Percentiles rank a stretch among this genome's conserved stretches.
Evolutionary conservation across 2,797 vertebrate genomes (phyloP).

Genomic region (Aphelocoma californica): DNA sequence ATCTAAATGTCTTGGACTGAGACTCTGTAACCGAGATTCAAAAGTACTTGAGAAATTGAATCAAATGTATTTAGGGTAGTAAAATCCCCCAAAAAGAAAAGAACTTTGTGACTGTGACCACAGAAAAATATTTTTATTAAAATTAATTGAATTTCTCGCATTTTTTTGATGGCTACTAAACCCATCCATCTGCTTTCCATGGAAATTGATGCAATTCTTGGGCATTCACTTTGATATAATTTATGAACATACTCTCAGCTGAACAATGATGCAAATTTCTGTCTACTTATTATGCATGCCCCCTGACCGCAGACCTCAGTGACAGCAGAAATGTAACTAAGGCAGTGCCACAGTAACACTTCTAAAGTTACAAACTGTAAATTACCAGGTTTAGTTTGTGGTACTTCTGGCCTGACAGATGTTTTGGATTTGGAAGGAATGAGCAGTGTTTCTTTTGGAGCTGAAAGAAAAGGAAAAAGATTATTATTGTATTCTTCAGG

Average conservation of each 20-base stretch:
- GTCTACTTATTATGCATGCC: not conserved
- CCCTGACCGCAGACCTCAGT: not conserved
- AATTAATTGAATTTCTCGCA: not conserved
- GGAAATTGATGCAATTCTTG: not conserved
- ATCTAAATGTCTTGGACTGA: not conserved
- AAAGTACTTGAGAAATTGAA: not conserved
- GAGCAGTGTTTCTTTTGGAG: constrained; percentile 63
- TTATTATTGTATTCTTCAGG: constrained; percentile 24
- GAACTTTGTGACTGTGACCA: not conserved
- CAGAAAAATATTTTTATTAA: not conserved
- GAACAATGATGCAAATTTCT: not conserved
- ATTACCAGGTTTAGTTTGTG: constrained; percentile 77
- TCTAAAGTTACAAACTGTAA: constrained; percentile 47
- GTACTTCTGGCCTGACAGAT: constrained; percentile 52
- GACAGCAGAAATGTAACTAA: not conserved
- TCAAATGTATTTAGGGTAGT: not conserved
- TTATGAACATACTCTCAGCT: not conserved
- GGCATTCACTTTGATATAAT: not conserved
- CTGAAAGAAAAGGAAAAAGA: constrained; percentile 71
- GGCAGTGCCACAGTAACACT: not conserved
- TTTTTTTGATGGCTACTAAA: not conserved
- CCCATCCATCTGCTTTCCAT: not conserved
- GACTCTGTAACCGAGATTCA: not conserved
- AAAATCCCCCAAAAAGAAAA: not conserved
- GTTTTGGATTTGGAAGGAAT: constrained; percentile 70